Conservation (phyloP, 1,140 invertebrate species). For the Camponotus vicinus region DNA sequence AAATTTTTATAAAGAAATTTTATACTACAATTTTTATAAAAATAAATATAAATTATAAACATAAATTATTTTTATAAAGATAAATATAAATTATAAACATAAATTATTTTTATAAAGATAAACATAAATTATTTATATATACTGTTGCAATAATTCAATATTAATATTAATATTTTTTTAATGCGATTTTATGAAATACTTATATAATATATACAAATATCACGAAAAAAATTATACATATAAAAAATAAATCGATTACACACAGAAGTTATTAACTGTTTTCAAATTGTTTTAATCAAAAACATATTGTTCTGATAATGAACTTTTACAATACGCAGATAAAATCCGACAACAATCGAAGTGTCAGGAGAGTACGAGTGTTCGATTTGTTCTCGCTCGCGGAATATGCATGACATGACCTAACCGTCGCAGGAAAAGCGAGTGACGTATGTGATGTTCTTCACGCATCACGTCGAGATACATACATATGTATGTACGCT, state of each 20-base stretch:
- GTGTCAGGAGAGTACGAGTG: slow-evolving; percentile 32
- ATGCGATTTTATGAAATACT: no score
- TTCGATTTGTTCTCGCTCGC: slow-evolving; percentile 51
- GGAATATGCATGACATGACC: slow-evolving; percentile 55
- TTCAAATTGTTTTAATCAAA: background rate
- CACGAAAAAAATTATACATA: background rate
- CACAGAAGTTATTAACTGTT: background rate
- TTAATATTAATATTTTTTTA: background rate
- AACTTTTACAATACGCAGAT: slow-evolving; percentile 33
- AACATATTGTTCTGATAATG: slow-evolving; percentile 31
- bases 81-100: background rate
- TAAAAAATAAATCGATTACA: background rate
- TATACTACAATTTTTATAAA: background rate
- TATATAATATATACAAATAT: background rate
- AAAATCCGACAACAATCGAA: slow-evolving; percentile 42
- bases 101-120: background rate
- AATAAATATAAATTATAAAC: background rate
- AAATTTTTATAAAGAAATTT: background rate
- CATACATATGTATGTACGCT: slow-evolving; percentile 59
- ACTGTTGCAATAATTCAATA: background rate
- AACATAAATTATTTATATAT: background rate
- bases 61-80: background rate
- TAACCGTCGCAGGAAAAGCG: slow-evolving; percentile 59
- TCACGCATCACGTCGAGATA: slow-evolving; percentile 52
- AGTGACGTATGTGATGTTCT: slow-evolving; percentile 61